phyloP scores from a whole-genome alignment of 1,140 invertebrate species.

The Drosophila neocordata region DNA sequence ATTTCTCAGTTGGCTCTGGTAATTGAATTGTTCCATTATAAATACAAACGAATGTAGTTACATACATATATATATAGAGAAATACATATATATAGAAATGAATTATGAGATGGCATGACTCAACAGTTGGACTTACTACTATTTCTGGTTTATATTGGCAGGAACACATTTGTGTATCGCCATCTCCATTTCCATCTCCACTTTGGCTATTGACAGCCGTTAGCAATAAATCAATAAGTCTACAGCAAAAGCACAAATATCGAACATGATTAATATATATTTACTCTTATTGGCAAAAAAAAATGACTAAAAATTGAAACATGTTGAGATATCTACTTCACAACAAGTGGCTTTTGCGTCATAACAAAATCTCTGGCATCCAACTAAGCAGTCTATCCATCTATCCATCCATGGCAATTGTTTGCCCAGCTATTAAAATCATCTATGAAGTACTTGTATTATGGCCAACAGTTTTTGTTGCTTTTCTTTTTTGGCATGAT shows the following conservation, averaged over 20 bases:
- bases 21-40: constrained; percentile 78
- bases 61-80: background rate
- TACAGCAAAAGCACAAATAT: constrained; percentile 34
- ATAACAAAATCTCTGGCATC: constrained; percentile 50
- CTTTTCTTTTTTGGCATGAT: constrained; percentile 1
- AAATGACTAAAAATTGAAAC: constrained; percentile 1
- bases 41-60: constrained; percentile 13
- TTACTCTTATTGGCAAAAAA: constrained; percentile 27
- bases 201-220: constrained; percentile 45
- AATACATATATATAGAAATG: background rate
- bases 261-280: constrained; percentile 25
- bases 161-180: background rate
- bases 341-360: constrained; percentile 74
- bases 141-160: constrained; percentile 19
- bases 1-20: constrained; percentile 58
- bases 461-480: constrained; percentile 18
- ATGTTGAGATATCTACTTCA: constrained; percentile 52
- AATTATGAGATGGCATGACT: constrained; percentile 52
- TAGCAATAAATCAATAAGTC: constrained; percentile 66
- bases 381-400: background rate
- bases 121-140: constrained; percentile 58
- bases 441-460: constrained; percentile 1
- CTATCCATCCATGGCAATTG: constrained; percentile 48
- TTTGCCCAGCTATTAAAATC: constrained; percentile 35
- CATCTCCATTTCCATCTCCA: constrained; percentile 44